Evolutionary conservation across 2,888 invertebrate genomes (phyloP), one percentile per base, ranked within the genome.

Genomic region (Agriopis marginaria): DNA sequence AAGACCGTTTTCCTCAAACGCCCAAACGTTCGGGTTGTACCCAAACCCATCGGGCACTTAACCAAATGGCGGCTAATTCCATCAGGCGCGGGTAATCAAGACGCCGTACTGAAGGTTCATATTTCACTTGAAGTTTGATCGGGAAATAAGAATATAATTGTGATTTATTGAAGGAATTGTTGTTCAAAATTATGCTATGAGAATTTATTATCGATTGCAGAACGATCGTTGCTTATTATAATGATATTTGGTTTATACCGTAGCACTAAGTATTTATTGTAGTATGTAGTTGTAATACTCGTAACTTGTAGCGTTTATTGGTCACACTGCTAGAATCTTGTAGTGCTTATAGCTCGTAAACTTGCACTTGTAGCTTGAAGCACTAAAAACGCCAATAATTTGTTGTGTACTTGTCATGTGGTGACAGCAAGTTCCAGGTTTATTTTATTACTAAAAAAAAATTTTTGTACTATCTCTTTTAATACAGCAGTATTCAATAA

Each of bases 41-140:
- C 66, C 60, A 56, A 71, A 63, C 67, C 65, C 56, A 60, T 75
- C 64, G 54, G 39, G 62, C 61, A 69, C 64, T 73, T 70, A 68
- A 65, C 68, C 68, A 67, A 73, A 75, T 70, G 71, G 66, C 53
- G 62, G 54, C 68, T 73, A 75, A 75, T 75, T 65, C 71, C 64
- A 75, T 75, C 66, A 73, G 44, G 53, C 64, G 75, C 56, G 55
- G 66, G 71, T 64, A 73, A 73, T 71, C 66, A 70, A 70, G 66
- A 63, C 58, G 56, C 47, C 17, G 55, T 61, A 45, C 60, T 32
- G 51, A 65, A 11, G 45, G 61, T 60, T 56, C 64, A 63, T 66
- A 70, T 63, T 75, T 76, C 58, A 62, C 60, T 47, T 47, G 49
- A 60, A 54, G 49, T 63, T 69, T 61, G 60, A 64, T 60, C 63